These are phyloP conservation scores for Schlechtendalia chinensis DNA, from an alignment of 1,140 invertebrate genomes.

Conservation along the genomic window DNA sequence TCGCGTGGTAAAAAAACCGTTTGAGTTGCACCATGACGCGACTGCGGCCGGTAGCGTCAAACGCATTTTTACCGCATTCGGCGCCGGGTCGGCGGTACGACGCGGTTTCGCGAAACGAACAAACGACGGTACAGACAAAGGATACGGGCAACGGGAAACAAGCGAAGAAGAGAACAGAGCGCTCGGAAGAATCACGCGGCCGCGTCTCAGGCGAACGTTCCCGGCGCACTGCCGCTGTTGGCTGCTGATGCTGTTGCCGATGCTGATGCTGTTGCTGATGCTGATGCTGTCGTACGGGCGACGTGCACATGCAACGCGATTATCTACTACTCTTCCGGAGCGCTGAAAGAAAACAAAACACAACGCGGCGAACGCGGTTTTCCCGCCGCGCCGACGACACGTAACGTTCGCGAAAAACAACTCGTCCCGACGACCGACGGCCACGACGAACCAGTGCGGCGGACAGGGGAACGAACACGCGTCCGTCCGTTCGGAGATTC, in stretches of 20 bases:
- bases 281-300: not conserved
- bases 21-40: conserved; percentile 44
- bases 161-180: no score
- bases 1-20: not conserved
- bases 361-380: not conserved
- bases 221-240: conserved; percentile 6
- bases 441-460: no score
- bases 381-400: no score
- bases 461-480: no score
- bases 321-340: conserved; percentile 11
- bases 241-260: not conserved
- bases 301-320: conserved; percentile 17
- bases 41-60: conserved; percentile 27
- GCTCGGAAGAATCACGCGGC: conserved; percentile 19
- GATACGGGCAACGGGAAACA: no score
- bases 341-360: conserved; percentile 41
- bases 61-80: conserved; percentile 47
- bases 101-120: no score
- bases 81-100: no score
- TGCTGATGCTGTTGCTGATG: no score
- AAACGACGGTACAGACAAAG: no score
- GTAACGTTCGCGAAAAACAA: no score
- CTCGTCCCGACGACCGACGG: no score
- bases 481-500: not conserved
- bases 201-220: conserved; percentile 25